Evolutionary conservation across 2,797 vertebrate genomes (phyloP), one percentile per base, ranked within the genome.

Genomic region (Pangasius djambal): DNA sequence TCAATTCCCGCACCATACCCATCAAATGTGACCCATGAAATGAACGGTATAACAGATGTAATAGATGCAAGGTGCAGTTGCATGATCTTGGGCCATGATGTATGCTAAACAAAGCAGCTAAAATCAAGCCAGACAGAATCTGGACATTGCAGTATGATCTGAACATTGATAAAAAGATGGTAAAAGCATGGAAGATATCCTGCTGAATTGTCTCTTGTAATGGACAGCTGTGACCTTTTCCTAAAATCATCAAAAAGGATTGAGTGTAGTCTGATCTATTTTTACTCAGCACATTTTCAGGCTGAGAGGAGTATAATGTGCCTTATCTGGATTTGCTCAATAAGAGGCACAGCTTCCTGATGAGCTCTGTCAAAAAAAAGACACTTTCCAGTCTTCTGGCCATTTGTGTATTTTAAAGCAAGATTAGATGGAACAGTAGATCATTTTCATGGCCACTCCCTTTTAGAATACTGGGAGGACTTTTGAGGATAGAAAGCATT

Each of bases 261-360:
- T 12, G 25, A 67, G 82, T 22, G 9, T 44, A 63, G 55, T 7
- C 57, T 83, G 57, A 83, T 83, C 34, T 83, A 63, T 92, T 90
- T 89, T 63, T 90, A 81, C 87, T 91, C 90, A 90, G 90, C 89
- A 70, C 85, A 89, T 90, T 88, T 91, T 93, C 93, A 91, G 86
- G 88, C 92, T 91, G 28, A 94, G 90, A 91, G 83, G 16, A 74
- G 44, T 90, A 92, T 90, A 93, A 88, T 91, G 93, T 93, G 88
- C 40, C 91, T 90, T 87, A 87, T 90, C 12, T 89, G 61, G 89
- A 93, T 92, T 89, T 82, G 83, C 92, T 83, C 90, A 87, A 59
- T 50, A 37, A 77, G 89, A 87, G 57, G 91, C 87, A 91, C 78
- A 79, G 93, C 87, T 85, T 91, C 3, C 52, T 63, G 34, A 82